These are phyloP conservation scores for Lepus europaeus DNA, from an alignment of 2,113 vertebrate species.

Conservation along the genomic window DNA sequence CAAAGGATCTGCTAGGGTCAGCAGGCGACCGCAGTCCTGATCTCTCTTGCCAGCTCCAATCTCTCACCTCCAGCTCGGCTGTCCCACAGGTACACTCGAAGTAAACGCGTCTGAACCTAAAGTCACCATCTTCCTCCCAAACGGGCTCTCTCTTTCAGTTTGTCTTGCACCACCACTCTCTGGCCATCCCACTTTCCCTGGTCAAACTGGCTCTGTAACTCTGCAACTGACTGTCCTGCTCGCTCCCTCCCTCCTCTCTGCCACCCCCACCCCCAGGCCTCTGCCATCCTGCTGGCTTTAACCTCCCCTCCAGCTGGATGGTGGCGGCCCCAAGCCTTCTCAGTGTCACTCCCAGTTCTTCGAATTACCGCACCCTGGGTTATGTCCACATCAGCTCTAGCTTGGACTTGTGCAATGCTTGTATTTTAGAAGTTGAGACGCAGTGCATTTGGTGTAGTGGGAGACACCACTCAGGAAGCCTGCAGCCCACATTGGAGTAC, in stretches of 20 bases:
- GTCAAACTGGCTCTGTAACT: not conserved
- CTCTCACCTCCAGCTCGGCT: not conserved
- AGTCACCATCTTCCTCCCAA: not conserved
- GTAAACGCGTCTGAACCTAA: not conserved
- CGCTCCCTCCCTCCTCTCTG: not conserved
- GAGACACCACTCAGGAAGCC: too few relatives aligned
- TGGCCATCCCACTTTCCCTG: not conserved
- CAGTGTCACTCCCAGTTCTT: not conserved
- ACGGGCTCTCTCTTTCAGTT: not conserved
- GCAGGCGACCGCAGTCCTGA: not conserved
- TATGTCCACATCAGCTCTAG: not conserved
- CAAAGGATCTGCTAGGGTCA: too few relatives aligned
- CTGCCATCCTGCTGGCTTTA: not conserved
- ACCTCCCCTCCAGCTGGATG: not conserved
- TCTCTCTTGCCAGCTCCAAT: not conserved
- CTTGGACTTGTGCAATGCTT: not conserved
- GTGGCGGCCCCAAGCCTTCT: not conserved
- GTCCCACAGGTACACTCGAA: not conserved
- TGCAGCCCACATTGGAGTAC: too few relatives aligned
- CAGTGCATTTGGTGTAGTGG: not conserved
- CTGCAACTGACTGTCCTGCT: not conserved
- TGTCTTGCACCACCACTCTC: not conserved
- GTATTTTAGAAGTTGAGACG: not conserved
- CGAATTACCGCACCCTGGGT: not conserved
- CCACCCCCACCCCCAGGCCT: not conserved